A percentile compares a stretch with the other conserved stretches of the same genome.
Evolutionary conservation across 2,113 vertebrate species (phyloP).

Genomic region (Lethenteron reissneri): DNA sequence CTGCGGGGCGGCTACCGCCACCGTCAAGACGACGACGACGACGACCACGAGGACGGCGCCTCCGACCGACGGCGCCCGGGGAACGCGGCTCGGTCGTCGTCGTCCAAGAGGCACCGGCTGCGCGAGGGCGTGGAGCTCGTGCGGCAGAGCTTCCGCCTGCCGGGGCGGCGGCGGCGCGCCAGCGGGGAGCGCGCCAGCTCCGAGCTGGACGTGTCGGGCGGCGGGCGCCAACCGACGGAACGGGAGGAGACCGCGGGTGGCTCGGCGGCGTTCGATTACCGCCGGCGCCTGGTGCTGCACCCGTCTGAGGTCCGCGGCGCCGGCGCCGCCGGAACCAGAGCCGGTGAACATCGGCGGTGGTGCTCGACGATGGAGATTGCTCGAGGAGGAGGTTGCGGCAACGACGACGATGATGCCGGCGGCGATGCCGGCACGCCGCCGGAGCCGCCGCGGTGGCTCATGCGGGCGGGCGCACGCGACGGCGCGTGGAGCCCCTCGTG

Average conservation of each 20-base stretch:
- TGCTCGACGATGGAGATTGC: conserved; percentile 1
- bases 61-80: background rate
- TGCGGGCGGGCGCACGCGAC: background rate
- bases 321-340: background rate
- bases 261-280: background rate
- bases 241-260: background rate
- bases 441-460: background rate
- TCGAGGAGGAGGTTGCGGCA: background rate
- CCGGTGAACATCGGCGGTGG: background rate
- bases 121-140: conserved; percentile 1
- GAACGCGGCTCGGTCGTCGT: too few species aligned
- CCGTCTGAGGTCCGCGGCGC: background rate
- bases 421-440: background rate
- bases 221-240: background rate
- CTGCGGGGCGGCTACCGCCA: background rate
- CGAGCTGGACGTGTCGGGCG: background rate
- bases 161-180: conserved; percentile 3
- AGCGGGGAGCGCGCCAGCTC: background rate
- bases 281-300: background rate
- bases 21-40: conserved; percentile 2
- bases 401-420: background rate
- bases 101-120: conserved; percentile 2
- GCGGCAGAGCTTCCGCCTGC: conserved; percentile 4
- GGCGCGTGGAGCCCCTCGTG: background rate
- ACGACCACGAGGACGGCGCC: background rate